Conservation (phyloP, 2,113 vertebrate genomes). For the Hemichromis elongatus region DNA sequence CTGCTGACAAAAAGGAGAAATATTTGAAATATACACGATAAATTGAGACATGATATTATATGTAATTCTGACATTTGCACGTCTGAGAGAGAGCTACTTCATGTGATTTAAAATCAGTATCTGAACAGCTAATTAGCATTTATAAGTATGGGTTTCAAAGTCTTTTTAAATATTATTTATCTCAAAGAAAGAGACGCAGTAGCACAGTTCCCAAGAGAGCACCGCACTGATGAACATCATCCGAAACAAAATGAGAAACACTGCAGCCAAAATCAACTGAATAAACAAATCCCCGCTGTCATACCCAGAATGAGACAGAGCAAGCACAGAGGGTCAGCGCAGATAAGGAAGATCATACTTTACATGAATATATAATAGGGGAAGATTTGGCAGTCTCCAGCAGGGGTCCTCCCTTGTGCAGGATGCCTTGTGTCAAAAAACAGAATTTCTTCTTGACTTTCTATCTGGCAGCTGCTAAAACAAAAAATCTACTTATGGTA, state of each 20-base stretch:
- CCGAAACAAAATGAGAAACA: slow-evolving; percentile 34
- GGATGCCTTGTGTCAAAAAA: not conserved
- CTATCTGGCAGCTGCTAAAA: not conserved
- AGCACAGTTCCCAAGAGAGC: slow-evolving; percentile 35
- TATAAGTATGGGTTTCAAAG: slow-evolving; percentile 22
- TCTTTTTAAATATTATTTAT: slow-evolving; percentile 50
- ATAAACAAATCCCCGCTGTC: slow-evolving; percentile 37
- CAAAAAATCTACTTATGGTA: not conserved
- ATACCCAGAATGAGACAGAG: slow-evolving; percentile 15
- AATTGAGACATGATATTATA: not conserved
- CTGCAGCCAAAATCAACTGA: slow-evolving; percentile 40
- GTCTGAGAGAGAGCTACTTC: not conserved
- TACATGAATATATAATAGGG: slow-evolving; percentile 37
- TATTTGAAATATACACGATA: not conserved
- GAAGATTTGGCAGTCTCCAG: slow-evolving; percentile 37
- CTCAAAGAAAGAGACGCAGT: slow-evolving; percentile 12
- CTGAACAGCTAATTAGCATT: slow-evolving; percentile 19
- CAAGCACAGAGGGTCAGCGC: slow-evolving; percentile 43
- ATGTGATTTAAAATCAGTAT: not conserved
- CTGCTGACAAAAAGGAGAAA: not conserved
- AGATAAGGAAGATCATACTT: slow-evolving; percentile 40
- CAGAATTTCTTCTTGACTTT: not conserved
- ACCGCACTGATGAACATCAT: slow-evolving; percentile 31
- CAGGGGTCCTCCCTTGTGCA: slow-evolving; percentile 62
- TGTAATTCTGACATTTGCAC: not conserved